phyloP scores from a whole-genome alignment of 2,113 vertebrate species.

The Psammodynastes pulverulentus region DNA sequence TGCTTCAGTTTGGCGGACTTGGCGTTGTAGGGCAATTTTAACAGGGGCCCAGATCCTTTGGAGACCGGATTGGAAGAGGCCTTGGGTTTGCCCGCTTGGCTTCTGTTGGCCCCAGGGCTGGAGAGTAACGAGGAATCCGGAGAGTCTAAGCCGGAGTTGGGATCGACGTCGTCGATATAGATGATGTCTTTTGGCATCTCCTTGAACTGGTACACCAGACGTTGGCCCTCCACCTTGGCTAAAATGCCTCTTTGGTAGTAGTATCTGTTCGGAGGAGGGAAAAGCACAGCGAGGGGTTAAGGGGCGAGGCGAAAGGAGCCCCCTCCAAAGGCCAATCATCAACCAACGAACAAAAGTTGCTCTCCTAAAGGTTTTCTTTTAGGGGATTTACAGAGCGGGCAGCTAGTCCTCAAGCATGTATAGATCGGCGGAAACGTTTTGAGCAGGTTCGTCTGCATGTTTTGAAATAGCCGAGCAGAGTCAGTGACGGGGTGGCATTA shows the following conservation, averaged over 20 bases:
- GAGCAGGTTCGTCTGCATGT: not conserved
- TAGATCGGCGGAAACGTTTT: not conserved
- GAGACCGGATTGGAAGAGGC: slow-evolving; percentile 58
- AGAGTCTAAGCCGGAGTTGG: slow-evolving; percentile 75
- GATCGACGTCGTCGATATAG: slow-evolving; percentile 87
- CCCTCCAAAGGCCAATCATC: no score
- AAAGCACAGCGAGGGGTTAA: slow-evolving; percentile 23
- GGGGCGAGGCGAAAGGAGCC: not conserved
- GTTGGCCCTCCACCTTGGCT: slow-evolving; percentile 98
- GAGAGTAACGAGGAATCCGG: slow-evolving; percentile 70
- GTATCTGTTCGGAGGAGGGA: slow-evolving; percentile 76
- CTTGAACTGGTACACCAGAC: slow-evolving; percentile 96
- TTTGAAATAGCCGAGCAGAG: not conserved
- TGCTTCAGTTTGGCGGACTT: slow-evolving; percentile 73
- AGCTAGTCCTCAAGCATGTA: not conserved
- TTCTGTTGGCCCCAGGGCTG: slow-evolving; percentile 63
- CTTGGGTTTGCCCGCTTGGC: slow-evolving; percentile 66
- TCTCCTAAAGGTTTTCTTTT: not conserved
- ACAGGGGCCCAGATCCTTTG: slow-evolving; percentile 66
- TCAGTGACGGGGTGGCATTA: not conserved
- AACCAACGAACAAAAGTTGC: no score
- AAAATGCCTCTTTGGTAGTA: slow-evolving; percentile 98
- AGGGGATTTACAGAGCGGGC: not conserved
- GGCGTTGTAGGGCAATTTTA: slow-evolving; percentile 68
- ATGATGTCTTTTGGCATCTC: slow-evolving; percentile 94